A percentile compares a stretch with the other conserved stretches of the same genome.
These are phyloP conservation scores for Holacanthus passer DNA, from an alignment of 2,113 vertebrate species.

Conservation along the genomic window DNA sequence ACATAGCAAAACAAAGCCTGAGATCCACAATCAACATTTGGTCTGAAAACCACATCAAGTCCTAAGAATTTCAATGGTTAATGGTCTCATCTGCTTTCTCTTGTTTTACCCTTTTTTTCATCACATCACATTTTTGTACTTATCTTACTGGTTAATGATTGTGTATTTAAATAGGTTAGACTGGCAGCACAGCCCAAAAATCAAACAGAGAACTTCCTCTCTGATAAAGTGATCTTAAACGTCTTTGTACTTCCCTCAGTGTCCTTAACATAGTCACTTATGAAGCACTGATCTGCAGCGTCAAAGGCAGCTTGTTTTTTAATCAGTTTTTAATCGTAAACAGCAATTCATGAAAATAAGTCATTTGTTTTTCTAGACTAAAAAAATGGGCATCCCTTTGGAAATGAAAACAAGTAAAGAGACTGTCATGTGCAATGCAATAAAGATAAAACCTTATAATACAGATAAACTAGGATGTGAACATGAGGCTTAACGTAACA, in stretches of 20 bases:
- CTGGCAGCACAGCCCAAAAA: neutral
- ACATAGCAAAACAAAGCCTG: too few species aligned
- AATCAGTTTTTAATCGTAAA: neutral
- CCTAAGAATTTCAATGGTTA: too few species aligned
- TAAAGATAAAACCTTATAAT: neutral
- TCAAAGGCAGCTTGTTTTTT: neutral
- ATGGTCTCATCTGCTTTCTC: neutral
- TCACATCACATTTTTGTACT: too few species aligned
- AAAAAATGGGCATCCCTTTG: neutral
- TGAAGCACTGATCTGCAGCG: neutral
- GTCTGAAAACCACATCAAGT: too few species aligned
- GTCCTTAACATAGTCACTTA: neutral
- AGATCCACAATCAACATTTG: too few species aligned
- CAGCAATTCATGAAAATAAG: neutral
- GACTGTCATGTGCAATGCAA: neutral
- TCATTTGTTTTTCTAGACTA: neutral
- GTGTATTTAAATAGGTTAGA: neutral
- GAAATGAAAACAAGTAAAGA: neutral
- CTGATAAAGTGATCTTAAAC: neutral
- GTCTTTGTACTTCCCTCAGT: neutral
- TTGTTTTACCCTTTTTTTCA: neutral
- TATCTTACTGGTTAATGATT: conserved; percentile 1
- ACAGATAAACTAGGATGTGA: neutral
- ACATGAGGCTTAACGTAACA: neutral
- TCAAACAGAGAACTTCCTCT: neutral